A percentile compares a stretch with the other conserved stretches of the same genome.
phyloP scores from a whole-genome alignment of 2,113 vertebrate species.

The Protobothrops mucrosquamatus region DNA sequence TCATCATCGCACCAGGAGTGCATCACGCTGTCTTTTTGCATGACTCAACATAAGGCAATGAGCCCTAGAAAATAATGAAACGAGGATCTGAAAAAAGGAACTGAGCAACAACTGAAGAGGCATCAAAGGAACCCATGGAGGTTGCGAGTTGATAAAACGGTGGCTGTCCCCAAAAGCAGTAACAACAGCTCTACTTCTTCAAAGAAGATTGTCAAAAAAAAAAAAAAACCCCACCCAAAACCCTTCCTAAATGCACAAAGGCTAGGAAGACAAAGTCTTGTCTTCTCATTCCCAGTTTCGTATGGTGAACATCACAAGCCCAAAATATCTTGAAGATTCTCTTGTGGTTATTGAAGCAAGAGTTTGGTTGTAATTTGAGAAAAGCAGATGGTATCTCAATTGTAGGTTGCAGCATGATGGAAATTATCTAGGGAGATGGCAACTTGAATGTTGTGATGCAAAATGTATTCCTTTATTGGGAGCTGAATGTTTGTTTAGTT shows the following conservation, averaged over 20 bases:
- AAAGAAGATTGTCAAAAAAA: slow-evolving; percentile 49
- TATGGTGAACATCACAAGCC: slow-evolving; percentile 49
- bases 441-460: rapidly evolving
- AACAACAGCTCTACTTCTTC: slow-evolving; percentile 48
- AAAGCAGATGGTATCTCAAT: slow-evolving; percentile 51
- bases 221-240: too few relatives aligned
- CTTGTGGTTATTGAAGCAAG: slow-evolving; percentile 39
- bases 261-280: slow-evolving; percentile 15
- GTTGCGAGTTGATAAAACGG: slow-evolving; percentile 46
- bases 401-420: slow-evolving; percentile 52
- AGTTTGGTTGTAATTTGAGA: slow-evolving; percentile 53
- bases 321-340: slow-evolving; percentile 43
- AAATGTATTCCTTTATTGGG: slow-evolving; percentile 52
- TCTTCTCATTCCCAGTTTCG: slow-evolving; percentile 33
- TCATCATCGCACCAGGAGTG: slow-evolving; percentile 56
- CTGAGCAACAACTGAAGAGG: slow-evolving; percentile 56
- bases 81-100: slow-evolving; percentile 60
- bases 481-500: slow-evolving; percentile 36
- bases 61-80: slow-evolving; percentile 67
- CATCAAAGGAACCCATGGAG: slow-evolving; percentile 58
- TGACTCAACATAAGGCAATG: slow-evolving; percentile 73
- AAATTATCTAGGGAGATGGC: slow-evolving; percentile 49
- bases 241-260: slow-evolving; percentile 38
- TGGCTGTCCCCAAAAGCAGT: slow-evolving; percentile 49
- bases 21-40: slow-evolving; percentile 60